Base-by-base conservation (phyloP, 1,140 invertebrate genomes). In the Babylonia areolata region DNA sequence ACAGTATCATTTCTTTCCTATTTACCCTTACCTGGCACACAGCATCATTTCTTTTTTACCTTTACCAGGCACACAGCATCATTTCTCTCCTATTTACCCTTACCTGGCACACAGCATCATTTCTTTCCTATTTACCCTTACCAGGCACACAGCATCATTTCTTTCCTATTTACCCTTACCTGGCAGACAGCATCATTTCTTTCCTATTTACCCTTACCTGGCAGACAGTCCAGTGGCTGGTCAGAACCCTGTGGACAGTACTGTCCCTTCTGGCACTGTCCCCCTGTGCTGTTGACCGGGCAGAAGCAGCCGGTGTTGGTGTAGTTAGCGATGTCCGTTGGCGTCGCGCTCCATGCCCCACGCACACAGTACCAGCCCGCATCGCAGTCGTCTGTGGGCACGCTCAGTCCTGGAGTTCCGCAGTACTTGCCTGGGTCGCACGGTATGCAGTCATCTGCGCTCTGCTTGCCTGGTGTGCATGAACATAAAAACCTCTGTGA, bases 291-390 rank as follows among this genome's bases (percentile, higher is more conserved):
- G 86, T 94, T 91, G 64, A 85, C 89, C 9, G 90, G 87, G 85
- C 92, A 94, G 90, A 88, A 90, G 88, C 93, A 93, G 73, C 87
- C 84, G 5, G 86, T 83, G 39, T 85, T 86, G 69, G 89, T 92
- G 81, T 87, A 88, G 79, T 89, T 90, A 28, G 91, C 92, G 71
- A 91, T 90, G 39, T 93, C 91, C 31, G 90, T 90, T 28, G 93
- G 93, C 42, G 89, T 87, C 51, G 82, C 75, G 2, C 89, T 88
- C 91, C 91, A 93, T 0, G 93, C 92, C 37, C 92, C 93, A 37
- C 91, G 77, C 15, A 91, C 83, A 88, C 93, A 94, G 85, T 93
- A 94, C 91, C 90, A 94, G 37, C 93, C 93, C 28, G 88, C 89
- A 69, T 82, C 83, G 90, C 93, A 94, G 12, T 86, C 79, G 12